Conservation (phyloP, 1,140 invertebrate genomes). For the Anoplophora glabripennis region DNA sequence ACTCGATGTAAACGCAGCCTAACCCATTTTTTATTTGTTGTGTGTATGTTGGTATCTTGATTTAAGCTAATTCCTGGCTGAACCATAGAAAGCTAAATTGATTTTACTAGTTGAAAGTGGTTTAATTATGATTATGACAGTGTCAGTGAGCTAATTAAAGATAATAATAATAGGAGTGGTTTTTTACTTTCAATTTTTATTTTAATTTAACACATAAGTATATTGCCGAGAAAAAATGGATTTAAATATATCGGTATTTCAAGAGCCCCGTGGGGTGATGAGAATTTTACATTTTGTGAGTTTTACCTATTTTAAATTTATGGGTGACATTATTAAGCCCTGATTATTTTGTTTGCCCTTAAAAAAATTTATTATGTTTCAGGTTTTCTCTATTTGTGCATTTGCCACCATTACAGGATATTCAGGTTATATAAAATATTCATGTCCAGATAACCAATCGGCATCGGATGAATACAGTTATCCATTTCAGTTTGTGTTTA, state of each 20-base stretch:
- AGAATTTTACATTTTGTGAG: slow-evolving; percentile 57
- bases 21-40: too few relatives aligned
- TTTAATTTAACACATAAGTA: not conserved
- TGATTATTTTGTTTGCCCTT: too few relatives aligned
- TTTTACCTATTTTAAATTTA: slow-evolving; percentile 4
- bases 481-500: slow-evolving; percentile 37
- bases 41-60: too few relatives aligned
- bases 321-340: not conserved
- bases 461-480: slow-evolving; percentile 36
- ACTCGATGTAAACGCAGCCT: too few relatives aligned
- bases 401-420: slow-evolving; percentile 59
- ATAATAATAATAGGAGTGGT: slow-evolving; percentile 1
- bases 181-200: not conserved
- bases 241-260: slow-evolving; percentile 54
- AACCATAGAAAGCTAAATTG: too few relatives aligned
- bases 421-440: slow-evolving; percentile 34
- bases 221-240: slow-evolving; percentile 40
- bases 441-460: slow-evolving; percentile 15
- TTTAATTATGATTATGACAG: too few relatives aligned
- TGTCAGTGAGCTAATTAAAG: too few relatives aligned
- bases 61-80: too few relatives aligned
- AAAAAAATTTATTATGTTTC: not conserved
- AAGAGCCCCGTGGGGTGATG: slow-evolving; percentile 61
- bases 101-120: too few relatives aligned
- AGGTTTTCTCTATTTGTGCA: slow-evolving; percentile 59